A percentile compares a stretch with the other conserved stretches of the same genome.
Conservation (phyloP, 2,888 invertebrate species). For the Callosobruchus maculatus region DNA sequence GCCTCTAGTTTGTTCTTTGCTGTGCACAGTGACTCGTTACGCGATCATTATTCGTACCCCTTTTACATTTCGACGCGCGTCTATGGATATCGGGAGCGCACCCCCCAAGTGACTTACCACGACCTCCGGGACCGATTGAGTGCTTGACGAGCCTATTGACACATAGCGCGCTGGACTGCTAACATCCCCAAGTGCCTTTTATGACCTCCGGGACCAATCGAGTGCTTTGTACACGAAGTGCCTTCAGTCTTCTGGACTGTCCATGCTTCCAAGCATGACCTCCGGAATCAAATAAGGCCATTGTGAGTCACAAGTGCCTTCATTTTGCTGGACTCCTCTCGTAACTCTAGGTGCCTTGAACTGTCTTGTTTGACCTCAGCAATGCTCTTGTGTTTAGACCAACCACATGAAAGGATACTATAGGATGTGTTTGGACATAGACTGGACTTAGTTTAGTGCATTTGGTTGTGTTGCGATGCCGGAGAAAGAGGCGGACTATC, state of each 20-base stretch:
- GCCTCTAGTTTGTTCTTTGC: conserved; percentile 46
- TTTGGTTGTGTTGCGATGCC: conserved; percentile 37
- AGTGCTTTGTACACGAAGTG: not conserved
- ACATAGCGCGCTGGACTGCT: not conserved
- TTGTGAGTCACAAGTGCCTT: no score
- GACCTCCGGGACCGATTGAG: not conserved
- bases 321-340: not conserved
- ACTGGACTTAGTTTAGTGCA: not conserved
- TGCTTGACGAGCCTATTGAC: not conserved
- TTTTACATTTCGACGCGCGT: not conserved
- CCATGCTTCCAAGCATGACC: not conserved
- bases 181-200: not conserved
- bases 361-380: not conserved
- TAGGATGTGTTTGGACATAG: not conserved
- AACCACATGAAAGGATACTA: not conserved
- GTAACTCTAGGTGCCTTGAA: not conserved
- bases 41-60: not conserved
- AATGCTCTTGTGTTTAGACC: not conserved
- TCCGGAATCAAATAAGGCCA: not conserved
- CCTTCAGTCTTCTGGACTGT: not conserved
- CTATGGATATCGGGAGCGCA: not conserved
- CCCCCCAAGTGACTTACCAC: not conserved
- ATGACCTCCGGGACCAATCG: not conserved
- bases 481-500: conserved; percentile 47
- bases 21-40: conserved; percentile 23